Base-by-base conservation (phyloP, 2,113 vertebrate genomes). In the Symphodus melops region DNA sequence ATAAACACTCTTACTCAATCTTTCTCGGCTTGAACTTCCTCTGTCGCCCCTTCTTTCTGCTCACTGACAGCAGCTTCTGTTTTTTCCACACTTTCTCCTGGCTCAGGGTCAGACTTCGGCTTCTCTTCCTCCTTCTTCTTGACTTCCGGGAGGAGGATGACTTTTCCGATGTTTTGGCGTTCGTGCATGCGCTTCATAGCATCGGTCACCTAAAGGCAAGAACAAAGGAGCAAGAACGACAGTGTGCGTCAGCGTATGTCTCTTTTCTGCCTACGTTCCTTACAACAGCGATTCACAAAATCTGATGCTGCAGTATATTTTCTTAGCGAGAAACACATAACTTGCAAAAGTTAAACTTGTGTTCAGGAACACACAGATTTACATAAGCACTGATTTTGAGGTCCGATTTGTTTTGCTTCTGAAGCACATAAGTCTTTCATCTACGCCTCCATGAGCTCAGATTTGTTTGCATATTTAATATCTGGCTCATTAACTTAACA, bases 141-240 rank as follows among this genome's bases (percentile, higher is more conserved):
- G 19, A 90, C 92, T 23, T 96, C 95, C 11, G 97, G 95, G 58
- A 97, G 95, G 77, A 98, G 92, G 81, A 98, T 89, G 55, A 98
- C 92, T 81, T 98, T 98, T 54, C 97, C 97, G 36, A 98, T 83
- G 3, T 98, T 98, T 73, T 94, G 96, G 88, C 96, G 96, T 60
- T 98, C 97, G 12, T 98, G 97, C 95, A 98, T 96, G 68, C 96
- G 95, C 71, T 79, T 95, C 96, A 98, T 98, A 67, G 97, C 97
- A 28, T 97, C 96, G 0, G 86, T 90, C 78, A 97, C 96, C 97
- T 98, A 88, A 88, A 33, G 28, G 75, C 80, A 46, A 51, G 48
- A 72, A 72, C 20, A 17, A 61, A 23, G 55, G 57, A 60, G 57
- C 14, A 54, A 54, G 9, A 72, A 25, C 7, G 2, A 25, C 59